Evolutionary conservation across 2,113 vertebrate genomes (phyloP).

Genomic region (Stomatorhinus ivindoensis): DNA sequence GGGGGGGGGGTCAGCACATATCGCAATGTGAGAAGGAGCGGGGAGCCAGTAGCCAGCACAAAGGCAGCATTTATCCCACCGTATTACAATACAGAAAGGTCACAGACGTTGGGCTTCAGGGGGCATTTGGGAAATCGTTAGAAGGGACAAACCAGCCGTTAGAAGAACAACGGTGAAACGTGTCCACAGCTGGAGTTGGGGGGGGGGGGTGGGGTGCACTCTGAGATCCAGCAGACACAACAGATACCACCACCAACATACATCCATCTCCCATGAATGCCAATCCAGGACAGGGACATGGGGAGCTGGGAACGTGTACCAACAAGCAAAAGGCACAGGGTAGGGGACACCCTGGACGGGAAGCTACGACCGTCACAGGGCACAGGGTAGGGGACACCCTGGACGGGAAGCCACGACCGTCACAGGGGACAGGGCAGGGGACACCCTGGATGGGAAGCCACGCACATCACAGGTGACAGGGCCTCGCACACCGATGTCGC

Average conservation of each 20-base stretch:
- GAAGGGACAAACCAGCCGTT: conserved; percentile 11
- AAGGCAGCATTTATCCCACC: conserved; percentile 40
- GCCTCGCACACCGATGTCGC: neutral
- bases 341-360: neutral
- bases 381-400: neutral
- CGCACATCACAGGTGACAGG: neutral
- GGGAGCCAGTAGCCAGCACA: conserved; percentile 39
- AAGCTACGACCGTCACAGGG: neutral
- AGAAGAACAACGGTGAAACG: neutral
- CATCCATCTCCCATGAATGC: neutral
- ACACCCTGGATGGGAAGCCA: neutral
- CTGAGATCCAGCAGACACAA: neutral
- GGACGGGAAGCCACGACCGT: neutral
- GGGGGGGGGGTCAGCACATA: conserved; percentile 42
- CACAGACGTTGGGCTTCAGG: conserved; percentile 36
- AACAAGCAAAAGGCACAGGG: neutral
- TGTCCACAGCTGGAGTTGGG: neutral
- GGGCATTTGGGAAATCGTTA: conserved; percentile 33
- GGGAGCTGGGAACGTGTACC: neutral
- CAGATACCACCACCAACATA: neutral
- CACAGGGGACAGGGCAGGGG: neutral
- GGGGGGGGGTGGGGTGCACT: neutral
- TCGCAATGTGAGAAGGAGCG: conserved; percentile 33
- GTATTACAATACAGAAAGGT: conserved; percentile 42
- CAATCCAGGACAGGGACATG: neutral